Percentiles rank a stretch among this genome's conserved stretches.
Evolutionary conservation across 1,140 invertebrate genomes (phyloP).

Genomic region (Akabosia matsudoensis): DNA sequence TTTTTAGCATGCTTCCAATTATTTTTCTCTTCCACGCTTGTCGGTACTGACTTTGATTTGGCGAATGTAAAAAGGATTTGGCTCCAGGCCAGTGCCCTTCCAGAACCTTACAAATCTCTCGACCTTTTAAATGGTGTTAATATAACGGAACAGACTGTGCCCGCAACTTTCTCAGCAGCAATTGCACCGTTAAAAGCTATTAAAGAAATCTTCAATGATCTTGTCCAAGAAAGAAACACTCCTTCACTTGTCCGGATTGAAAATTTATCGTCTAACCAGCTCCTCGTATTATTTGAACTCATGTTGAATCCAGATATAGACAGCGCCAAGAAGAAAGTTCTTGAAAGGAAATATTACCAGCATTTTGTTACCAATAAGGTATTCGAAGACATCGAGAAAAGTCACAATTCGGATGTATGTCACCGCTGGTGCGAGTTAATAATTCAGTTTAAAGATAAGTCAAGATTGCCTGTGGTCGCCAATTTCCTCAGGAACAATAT

Average conservation of each 20-base stretch:
- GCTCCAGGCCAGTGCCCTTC: constrained; percentile 41
- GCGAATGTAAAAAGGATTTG: constrained; percentile 37
- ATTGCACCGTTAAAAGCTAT: not conserved
- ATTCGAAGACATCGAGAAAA: constrained; percentile 34
- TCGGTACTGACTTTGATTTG: constrained; percentile 3
- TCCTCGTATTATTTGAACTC: constrained; percentile 27
- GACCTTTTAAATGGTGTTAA: not conserved
- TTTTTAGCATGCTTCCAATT: constrained; percentile 46
- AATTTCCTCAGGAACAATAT: constrained; percentile 49
- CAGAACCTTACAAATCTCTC: constrained; percentile 20
- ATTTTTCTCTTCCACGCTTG: not conserved
- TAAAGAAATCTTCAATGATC: not conserved
- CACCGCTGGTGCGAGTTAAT: constrained; percentile 54
- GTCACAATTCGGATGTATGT: constrained; percentile 50
- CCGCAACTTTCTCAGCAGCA: not conserved
- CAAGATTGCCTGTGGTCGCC: constrained; percentile 47
- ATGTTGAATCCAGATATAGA: not conserved
- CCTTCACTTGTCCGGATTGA: not conserved
- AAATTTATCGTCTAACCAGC: not conserved
- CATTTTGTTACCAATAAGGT: constrained; percentile 21
- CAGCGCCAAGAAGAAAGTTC: not conserved
- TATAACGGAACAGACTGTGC: not conserved
- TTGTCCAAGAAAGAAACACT: not conserved
- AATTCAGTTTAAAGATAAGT: constrained; percentile 49
- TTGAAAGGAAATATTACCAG: not conserved